Percentiles rank a stretch among this genome's conserved stretches.
Conservation (phyloP, 2,797 vertebrate genomes). For the Petrocephalus sullivani region DNA sequence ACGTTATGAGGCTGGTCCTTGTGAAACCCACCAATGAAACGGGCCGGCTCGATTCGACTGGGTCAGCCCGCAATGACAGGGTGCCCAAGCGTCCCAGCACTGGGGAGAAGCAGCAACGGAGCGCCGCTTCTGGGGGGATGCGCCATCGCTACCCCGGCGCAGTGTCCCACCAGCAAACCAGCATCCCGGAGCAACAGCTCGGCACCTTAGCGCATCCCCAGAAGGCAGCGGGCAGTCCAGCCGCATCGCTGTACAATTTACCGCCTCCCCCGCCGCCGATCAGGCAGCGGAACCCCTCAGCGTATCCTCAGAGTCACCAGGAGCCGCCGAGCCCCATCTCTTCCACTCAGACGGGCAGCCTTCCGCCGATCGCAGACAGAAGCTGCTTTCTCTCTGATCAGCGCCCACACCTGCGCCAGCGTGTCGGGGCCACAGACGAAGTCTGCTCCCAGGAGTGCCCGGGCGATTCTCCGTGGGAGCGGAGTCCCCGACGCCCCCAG, state of each 20-base stretch:
- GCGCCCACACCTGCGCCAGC: conserved; percentile 52
- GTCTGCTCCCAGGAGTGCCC: conserved; percentile 60
- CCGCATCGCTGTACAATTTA: conserved; percentile 61
- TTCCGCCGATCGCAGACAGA: conserved; percentile 44
- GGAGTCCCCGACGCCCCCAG: conserved; percentile 42
- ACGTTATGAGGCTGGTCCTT: conserved; percentile 71
- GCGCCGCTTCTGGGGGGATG: conserved; percentile 63
- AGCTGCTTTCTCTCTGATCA: conserved; percentile 42
- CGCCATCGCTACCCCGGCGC: conserved; percentile 62
- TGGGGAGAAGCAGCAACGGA: conserved; percentile 61
- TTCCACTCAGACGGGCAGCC: conserved; percentile 50
- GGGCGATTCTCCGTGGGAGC: conserved; percentile 62
- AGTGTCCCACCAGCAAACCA: conserved; percentile 51
- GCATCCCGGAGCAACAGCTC: conserved; percentile 45
- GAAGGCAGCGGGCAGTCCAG: conserved; percentile 48
- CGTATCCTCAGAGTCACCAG: conserved; percentile 60
- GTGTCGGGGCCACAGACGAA: conserved; percentile 59
- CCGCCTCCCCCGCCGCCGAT: conserved; percentile 67
- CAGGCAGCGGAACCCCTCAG: conserved; percentile 55
- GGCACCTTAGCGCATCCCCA: conserved; percentile 32
- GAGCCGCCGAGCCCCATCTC: conserved; percentile 62
- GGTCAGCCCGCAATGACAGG: conserved; percentile 67
- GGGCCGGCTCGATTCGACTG: conserved; percentile 61
- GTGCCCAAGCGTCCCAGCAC: conserved; percentile 62
- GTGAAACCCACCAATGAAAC: conserved; percentile 69